Evolutionary conservation across 1,140 invertebrate species (phyloP).

Genomic region (Copidosoma floridanum): DNA sequence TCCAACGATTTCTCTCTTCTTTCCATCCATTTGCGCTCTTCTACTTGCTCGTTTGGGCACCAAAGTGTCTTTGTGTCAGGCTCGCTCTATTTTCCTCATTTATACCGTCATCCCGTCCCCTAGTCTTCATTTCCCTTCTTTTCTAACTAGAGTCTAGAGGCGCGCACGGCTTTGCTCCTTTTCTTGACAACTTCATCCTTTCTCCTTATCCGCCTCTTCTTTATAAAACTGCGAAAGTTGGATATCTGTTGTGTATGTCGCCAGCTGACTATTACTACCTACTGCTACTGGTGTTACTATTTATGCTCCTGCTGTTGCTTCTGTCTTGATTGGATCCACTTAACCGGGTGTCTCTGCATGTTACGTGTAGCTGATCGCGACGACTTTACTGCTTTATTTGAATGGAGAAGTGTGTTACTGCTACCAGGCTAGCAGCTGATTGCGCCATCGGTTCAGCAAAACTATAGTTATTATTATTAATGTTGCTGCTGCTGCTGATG

Average conservation of each 20-base stretch:
- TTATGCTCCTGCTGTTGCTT: conserved; percentile 32
- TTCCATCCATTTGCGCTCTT: conserved; percentile 8
- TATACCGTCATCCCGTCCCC: neutral
- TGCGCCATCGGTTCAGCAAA: no score
- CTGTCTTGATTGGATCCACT: conserved; percentile 53
- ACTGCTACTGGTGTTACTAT: neutral
- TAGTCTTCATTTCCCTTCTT: conserved; percentile 18
- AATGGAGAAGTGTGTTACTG: conserved; percentile 44
- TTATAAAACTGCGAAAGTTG: no score
- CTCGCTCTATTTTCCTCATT: conserved; percentile 21
- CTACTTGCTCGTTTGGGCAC: conserved; percentile 17
- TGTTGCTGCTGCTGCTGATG: no score
- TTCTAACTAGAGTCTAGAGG: neutral
- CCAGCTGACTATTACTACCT: neutral
- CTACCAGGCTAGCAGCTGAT: no score
- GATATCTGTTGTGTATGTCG: no score
- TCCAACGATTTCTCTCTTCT: conserved; percentile 18
- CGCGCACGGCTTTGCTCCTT: no score
- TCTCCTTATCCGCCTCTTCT: neutral
- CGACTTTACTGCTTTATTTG: conserved; percentile 49
- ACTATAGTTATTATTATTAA: no score
- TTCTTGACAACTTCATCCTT: neutral
- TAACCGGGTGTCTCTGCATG: conserved; percentile 33
- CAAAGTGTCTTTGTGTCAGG: conserved; percentile 13
- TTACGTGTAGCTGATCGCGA: conserved; percentile 35